These are phyloP conservation scores for Eupithecia abbreviata DNA, from an alignment of 2,888 invertebrate species.

Conservation along the genomic window DNA sequence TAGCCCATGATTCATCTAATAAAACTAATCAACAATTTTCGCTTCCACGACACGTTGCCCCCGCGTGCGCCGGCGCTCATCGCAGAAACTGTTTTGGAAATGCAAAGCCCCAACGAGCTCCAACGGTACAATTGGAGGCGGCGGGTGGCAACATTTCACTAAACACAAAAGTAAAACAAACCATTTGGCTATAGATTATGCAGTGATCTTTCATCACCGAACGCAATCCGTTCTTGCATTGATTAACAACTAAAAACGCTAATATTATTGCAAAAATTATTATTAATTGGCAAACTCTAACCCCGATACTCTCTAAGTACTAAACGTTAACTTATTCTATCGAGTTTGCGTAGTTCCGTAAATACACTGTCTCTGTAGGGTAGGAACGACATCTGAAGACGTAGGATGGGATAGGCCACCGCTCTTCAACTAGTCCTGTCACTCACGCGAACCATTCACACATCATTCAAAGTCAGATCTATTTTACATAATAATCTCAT, in stretches of 20 bases:
- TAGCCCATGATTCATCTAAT: slow-evolving; percentile 54
- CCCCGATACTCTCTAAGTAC: slow-evolving; percentile 73
- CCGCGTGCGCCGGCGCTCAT: slow-evolving; percentile 35
- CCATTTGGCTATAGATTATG: slow-evolving; percentile 60
- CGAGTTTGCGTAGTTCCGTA: slow-evolving; percentile 38
- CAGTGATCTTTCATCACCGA: slow-evolving; percentile 43
- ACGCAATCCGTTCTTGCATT: slow-evolving; percentile 49
- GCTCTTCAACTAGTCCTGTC: slow-evolving; percentile 17
- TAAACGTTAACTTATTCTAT: slow-evolving; percentile 67
- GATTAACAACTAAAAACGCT: slow-evolving; percentile 53
- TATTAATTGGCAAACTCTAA: slow-evolving; percentile 60
- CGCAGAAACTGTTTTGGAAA: slow-evolving; percentile 40
- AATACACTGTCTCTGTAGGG: slow-evolving; percentile 25
- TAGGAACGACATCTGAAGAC: background rate
- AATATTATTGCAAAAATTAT: slow-evolving; percentile 65
- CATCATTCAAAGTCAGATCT: slow-evolving; percentile 56
- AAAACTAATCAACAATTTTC: slow-evolving; percentile 74
- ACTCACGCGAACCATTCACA: slow-evolving; percentile 52
- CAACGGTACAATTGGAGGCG: background rate
- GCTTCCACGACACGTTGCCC: slow-evolving; percentile 47
- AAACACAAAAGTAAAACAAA: slow-evolving; percentile 54
- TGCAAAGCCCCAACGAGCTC: slow-evolving; percentile 24
- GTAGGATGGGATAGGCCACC: background rate
- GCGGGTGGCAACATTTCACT: slow-evolving; percentile 33
- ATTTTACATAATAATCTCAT: slow-evolving; percentile 53